Evolutionary conservation across 2,888 invertebrate genomes (phyloP), one percentile per base, ranked within the genome.

Genomic region (Lottia gigantea): DNA sequence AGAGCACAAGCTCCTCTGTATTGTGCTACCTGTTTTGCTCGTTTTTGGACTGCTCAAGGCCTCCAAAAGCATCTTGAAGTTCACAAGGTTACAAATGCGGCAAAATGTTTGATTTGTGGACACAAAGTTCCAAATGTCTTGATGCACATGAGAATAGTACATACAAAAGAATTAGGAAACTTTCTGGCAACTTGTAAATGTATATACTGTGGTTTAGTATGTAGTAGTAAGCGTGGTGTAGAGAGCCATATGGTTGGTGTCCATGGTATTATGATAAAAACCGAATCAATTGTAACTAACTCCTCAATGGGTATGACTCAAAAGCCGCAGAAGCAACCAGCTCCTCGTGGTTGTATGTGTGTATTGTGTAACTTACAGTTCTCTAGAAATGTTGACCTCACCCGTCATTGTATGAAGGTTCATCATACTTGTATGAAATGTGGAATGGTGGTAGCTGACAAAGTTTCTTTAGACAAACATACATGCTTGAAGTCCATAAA

Each of bases 11-110:
- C 97, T 71, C 97, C 97, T 64, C 91, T 97, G 78, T 96, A 95
- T 90, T 97, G 97, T 90, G 96, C 96, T 90, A 96, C 96, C 89
- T 97, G 97, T 90, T 95, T 96, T 90, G 95, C 95, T 89, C 92
- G 96, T 85, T 98, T 98, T 91, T 98, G 98, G 90, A 97, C 97
- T 62, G 97, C 97, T 90, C 94, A 97, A 90, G 98, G 98, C 23
- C 90, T 98, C 73, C 97, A 97, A 89, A 92, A 98, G 83, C 98
- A 98, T 64, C 74, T 77, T 16, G 77, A 77, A 64, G 71, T 75
- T 12, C 77, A 77, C 71, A 76, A 76, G 63, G 72, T 69, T 61
- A 72, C 67, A 23, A 64, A 70, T 47, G 73, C 74, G 47, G 76
- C 73, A 25, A 77, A 76, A 64, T 82, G 82, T 67, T 78, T 78